Percentiles rank a stretch among this genome's conserved stretches.
Evolutionary conservation across 92 coral and sea anemone species (phyloP).

Genomic region (Phenganax stokvisi): DNA sequence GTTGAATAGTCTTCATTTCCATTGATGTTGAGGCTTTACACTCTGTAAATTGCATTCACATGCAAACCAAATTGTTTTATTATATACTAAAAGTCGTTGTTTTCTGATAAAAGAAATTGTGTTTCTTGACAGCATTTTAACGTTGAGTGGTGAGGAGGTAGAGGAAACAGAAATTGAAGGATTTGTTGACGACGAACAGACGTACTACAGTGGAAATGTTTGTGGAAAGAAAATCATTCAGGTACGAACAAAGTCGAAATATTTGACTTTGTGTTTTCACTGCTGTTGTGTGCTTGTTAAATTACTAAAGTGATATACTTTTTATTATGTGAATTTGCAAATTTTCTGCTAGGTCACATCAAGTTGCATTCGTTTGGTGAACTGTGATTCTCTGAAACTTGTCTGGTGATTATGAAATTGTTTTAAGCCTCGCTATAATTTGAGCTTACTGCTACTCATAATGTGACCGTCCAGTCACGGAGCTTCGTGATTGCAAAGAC

Average conservation of each 20-base stretch:
- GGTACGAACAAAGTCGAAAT: slow-evolving; percentile 39
- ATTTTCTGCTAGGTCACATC: slow-evolving; percentile 64
- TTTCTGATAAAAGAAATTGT: neutral
- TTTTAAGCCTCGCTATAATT: neutral
- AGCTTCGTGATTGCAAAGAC: too few species aligned
- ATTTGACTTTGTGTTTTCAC: neutral
- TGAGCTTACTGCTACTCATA: neutral
- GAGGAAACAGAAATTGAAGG: slow-evolving; percentile 98
- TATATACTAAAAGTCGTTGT: neutral
- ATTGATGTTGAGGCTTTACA: too few species aligned
- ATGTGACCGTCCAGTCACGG: neutral
- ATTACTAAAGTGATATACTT: neutral
- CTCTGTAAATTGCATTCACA: too few species aligned
- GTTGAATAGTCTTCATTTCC: too few species aligned
- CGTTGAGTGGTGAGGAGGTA: slow-evolving; percentile 92
- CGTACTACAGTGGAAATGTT: slow-evolving; percentile 93
- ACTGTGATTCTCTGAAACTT: slow-evolving; percentile 70
- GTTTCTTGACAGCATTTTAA: slow-evolving; percentile 56
- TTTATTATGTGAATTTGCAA: neutral
- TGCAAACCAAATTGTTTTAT: too few species aligned
- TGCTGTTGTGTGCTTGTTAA: neutral
- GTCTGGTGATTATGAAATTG: slow-evolving; percentile 54
- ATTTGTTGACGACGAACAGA: slow-evolving; percentile 92
- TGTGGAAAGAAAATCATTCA: slow-evolving; percentile 67
- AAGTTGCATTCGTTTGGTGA: slow-evolving; percentile 70